Percentiles rank a stretch among this genome's conserved stretches.
phyloP scores from a whole-genome alignment of 2,113 vertebrate genomes.

The Salvelinus namaycush region DNA sequence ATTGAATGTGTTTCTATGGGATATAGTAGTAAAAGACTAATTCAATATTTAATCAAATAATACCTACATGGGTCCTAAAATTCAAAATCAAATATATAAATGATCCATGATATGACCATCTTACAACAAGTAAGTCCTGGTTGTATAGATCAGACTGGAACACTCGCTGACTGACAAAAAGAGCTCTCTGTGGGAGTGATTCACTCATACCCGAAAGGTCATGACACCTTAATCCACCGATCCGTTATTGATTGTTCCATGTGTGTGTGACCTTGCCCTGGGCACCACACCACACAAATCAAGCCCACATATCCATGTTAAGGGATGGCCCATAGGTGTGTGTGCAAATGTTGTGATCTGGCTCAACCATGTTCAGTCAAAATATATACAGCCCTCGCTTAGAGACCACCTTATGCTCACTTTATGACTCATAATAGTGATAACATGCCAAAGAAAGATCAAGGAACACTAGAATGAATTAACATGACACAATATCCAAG shows the following conservation, averaged over 20 bases:
- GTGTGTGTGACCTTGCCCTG: conserved; percentile 65
- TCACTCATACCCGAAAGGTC: conserved; percentile 54
- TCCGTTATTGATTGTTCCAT: conserved; percentile 74
- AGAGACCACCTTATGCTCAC: conserved; percentile 2
- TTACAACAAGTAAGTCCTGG: background rate
- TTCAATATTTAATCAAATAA: too few relatives aligned
- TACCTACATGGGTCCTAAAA: too few relatives aligned
- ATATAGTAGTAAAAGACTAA: too few relatives aligned
- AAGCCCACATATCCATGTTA: conserved; percentile 49
- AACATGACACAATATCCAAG: background rate
- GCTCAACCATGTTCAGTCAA: conserved; percentile 5
- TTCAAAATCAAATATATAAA: too few relatives aligned
- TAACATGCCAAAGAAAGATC: background rate
- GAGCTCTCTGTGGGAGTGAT: conserved; percentile 53
- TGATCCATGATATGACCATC: too few relatives aligned
- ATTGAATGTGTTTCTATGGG: too few relatives aligned
- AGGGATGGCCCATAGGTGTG: conserved; percentile 8
- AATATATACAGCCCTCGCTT: background rate
- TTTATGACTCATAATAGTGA: too few relatives aligned
- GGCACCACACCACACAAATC: conserved; percentile 60
- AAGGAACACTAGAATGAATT: background rate
- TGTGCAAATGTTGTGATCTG: conserved; percentile 7
- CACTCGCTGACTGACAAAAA: conserved; percentile 19
- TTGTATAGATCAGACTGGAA: background rate
- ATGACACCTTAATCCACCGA: conserved; percentile 73